These are phyloP conservation scores for Acestrorhynchus altus DNA, from an alignment of 2,797 vertebrate species.

Conservation along the genomic window DNA sequence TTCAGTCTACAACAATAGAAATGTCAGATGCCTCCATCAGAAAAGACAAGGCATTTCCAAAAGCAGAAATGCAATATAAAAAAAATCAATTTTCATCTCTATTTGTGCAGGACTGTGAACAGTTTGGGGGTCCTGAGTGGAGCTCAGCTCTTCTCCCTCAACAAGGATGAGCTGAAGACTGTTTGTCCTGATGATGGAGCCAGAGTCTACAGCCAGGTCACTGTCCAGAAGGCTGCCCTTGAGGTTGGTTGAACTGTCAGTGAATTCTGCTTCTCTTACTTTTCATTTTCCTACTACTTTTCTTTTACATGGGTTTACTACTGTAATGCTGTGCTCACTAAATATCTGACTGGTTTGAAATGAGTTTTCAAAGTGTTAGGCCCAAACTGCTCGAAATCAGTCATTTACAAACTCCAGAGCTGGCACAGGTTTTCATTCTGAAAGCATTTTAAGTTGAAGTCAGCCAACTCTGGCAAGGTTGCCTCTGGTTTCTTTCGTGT, in stretches of 20 bases:
- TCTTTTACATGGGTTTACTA: neutral
- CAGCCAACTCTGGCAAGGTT: conserved; percentile 65
- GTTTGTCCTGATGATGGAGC: conserved; percentile 93
- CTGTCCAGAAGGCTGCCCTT: conserved; percentile 92
- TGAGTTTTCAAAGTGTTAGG: no score
- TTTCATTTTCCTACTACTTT: neutral
- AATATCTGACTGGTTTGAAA: no score
- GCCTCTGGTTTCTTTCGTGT: conserved; percentile 75
- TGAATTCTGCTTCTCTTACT: neutral
- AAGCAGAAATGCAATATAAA: neutral
- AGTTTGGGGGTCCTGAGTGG: conserved; percentile 94
- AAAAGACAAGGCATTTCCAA: no score
- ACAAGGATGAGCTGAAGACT: conserved; percentile 93
- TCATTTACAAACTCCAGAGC: neutral
- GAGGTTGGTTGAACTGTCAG: conserved; percentile 79
- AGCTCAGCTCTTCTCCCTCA: conserved; percentile 96
- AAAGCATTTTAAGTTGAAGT: conserved; percentile 50
- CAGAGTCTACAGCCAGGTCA: conserved; percentile 92
- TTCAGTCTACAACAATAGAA: no score
- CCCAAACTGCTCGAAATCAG: no score
- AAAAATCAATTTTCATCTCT: neutral
- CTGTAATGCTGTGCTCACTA: no score
- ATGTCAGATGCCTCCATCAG: no score
- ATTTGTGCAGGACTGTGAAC: conserved; percentile 84
- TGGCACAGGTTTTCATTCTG: neutral